phyloP scores from a whole-genome alignment of 1,140 invertebrate species.

The Ectropis grisescens region DNA sequence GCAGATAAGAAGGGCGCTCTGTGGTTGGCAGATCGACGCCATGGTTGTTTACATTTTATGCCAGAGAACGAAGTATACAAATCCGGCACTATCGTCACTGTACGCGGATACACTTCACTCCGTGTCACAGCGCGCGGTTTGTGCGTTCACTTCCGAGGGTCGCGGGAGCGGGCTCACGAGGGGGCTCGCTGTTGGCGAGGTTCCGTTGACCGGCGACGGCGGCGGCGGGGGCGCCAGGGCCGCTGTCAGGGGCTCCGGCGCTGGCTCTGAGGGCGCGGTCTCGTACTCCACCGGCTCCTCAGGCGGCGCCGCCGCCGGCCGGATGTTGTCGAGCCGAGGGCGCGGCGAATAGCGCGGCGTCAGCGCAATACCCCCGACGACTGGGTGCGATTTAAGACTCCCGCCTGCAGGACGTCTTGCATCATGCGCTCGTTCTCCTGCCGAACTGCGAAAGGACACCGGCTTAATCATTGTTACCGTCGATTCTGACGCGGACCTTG shows the following conservation, averaged over 20 bases:
- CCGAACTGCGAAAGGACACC: constrained; percentile 54
- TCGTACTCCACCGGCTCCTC: constrained; percentile 38
- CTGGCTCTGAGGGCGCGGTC: constrained; percentile 8
- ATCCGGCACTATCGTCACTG: too few relatives aligned
- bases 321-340: constrained; percentile 50
- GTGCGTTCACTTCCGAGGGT: constrained; percentile 15
- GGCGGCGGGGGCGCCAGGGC: constrained; percentile 1
- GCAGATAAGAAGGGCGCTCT: too few relatives aligned
- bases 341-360: constrained; percentile 62
- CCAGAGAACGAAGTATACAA: too few relatives aligned
- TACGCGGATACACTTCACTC: too few relatives aligned
- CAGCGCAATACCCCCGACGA: constrained; percentile 62
- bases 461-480: constrained; percentile 34
- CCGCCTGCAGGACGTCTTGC: constrained; percentile 62
- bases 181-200: constrained; percentile 17
- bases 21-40: too few relatives aligned
- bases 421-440: constrained; percentile 68
- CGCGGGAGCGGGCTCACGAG: constrained; percentile 29
- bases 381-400: constrained; percentile 67
- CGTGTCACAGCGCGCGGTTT: constrained; percentile 12
- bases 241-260: not conserved
- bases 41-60: too few relatives aligned
- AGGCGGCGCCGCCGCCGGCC: constrained; percentile 53
- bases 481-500: constrained; percentile 11
- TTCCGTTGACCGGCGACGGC: constrained; percentile 21